Conservation (phyloP, 2,797 vertebrate genomes). For the Myiotriccus ornatus region DNA sequence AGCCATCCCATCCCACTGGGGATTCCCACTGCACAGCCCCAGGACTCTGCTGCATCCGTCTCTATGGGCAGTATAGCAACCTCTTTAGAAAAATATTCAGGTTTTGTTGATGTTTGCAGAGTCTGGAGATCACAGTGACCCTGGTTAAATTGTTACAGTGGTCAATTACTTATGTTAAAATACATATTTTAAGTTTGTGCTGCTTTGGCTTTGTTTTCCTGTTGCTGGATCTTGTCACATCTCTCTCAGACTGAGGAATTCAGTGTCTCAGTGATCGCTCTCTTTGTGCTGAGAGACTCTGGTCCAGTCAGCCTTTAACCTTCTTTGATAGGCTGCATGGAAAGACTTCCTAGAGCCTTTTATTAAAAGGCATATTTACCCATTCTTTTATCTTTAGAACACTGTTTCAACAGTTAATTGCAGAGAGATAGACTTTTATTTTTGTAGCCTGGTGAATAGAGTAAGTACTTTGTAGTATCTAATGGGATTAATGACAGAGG, state of each 20-base stretch:
- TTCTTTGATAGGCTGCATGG: background rate
- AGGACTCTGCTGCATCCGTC: background rate
- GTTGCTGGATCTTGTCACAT: background rate
- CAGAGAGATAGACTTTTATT: background rate
- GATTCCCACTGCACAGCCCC: background rate
- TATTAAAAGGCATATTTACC: background rate
- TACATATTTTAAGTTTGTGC: too few relatives aligned
- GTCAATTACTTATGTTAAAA: background rate
- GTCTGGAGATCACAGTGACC: background rate
- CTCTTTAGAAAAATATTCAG: background rate
- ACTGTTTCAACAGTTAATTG: slow-evolving; percentile 16
- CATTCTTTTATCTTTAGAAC: background rate
- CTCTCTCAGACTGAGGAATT: background rate
- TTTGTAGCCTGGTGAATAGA: background rate
- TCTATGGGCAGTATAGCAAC: background rate
- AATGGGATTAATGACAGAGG: background rate
- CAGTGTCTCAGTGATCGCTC: background rate
- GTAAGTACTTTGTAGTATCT: background rate
- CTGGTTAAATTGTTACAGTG: background rate
- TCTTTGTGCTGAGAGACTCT: background rate
- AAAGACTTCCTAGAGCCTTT: background rate
- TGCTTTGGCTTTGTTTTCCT: too few relatives aligned
- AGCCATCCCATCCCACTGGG: rapidly evolving
- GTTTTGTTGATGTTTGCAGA: background rate
- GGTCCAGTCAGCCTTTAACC: background rate